Percentiles rank a stretch among this genome's conserved stretches.
Evolutionary conservation across 1,140 invertebrate genomes (phyloP).

Genomic region (Venturia canescens): DNA sequence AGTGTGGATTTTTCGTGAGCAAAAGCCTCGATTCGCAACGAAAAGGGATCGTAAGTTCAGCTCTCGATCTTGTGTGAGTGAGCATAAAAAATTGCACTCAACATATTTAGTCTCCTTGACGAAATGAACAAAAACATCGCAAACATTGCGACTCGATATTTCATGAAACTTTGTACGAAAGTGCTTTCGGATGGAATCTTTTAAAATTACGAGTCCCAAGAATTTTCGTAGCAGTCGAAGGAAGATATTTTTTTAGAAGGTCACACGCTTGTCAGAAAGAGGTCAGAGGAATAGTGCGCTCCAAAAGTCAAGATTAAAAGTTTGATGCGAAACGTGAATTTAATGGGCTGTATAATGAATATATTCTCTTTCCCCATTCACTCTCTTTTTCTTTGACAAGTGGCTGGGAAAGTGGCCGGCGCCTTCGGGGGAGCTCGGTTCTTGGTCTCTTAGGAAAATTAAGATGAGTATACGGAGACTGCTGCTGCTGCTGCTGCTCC

Average conservation of each 20-base stretch:
- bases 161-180: not conserved
- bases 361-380: not conserved
- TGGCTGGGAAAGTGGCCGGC: conserved; percentile 23
- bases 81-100: not conserved
- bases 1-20: not conserved
- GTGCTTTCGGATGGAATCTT: too few relatives aligned
- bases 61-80: too few relatives aligned
- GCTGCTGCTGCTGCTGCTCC: too few relatives aligned
- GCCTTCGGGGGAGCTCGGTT: not conserved
- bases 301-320: not conserved
- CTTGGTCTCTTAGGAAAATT: conserved; percentile 6
- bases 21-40: not conserved
- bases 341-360: conserved; percentile 8
- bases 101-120: too few relatives aligned
- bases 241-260: not conserved
- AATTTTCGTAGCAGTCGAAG: too few relatives aligned
- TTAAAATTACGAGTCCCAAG: too few relatives aligned
- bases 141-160: not conserved
- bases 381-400: conserved; percentile 28
- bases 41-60: not conserved
- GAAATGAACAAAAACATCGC: too few relatives aligned
- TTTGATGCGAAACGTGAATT: conserved; percentile 6
- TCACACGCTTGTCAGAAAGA: too few relatives aligned
- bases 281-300: not conserved
- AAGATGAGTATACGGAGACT: not conserved